Evolutionary conservation across 2,797 vertebrate genomes (phyloP).

Genomic region (Podarcis siculus): DNA sequence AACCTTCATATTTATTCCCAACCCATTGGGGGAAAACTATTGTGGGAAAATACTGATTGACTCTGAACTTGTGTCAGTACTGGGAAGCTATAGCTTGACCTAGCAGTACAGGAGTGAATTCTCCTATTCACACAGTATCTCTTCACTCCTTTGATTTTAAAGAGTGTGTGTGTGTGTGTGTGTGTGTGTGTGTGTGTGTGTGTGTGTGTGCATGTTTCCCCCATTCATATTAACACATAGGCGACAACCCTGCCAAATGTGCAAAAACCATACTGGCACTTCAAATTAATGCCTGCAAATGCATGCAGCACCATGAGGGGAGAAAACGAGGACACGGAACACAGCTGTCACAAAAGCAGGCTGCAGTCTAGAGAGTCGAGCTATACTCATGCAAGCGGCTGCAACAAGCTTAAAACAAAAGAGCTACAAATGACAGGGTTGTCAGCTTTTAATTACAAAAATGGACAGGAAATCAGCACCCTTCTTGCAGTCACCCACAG

Average conservation of each 20-base stretch:
- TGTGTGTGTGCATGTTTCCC: background rate
- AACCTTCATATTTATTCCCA: background rate
- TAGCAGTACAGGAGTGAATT: background rate
- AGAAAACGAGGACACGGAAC: background rate
- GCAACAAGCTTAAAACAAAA: background rate
- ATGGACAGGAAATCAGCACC: background rate
- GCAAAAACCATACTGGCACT: background rate
- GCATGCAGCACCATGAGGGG: background rate
- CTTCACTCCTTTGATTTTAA: background rate
- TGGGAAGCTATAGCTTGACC: background rate
- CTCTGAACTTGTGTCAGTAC: background rate
- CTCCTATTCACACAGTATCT: background rate
- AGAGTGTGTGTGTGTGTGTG: background rate
- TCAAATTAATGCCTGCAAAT: constrained; percentile 16
- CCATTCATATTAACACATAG: background rate
- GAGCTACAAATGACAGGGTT: background rate
- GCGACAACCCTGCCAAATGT: background rate
- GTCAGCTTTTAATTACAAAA: background rate
- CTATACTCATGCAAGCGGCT: background rate
- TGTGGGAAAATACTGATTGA: background rate
- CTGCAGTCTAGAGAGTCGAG: background rate
- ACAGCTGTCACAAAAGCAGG: background rate
- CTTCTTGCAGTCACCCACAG: background rate
- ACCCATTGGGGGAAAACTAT: too few species aligned
- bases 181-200: background rate